phyloP scores from a whole-genome alignment of 2,888 invertebrate genomes.

The Balanococcus diminutus region DNA sequence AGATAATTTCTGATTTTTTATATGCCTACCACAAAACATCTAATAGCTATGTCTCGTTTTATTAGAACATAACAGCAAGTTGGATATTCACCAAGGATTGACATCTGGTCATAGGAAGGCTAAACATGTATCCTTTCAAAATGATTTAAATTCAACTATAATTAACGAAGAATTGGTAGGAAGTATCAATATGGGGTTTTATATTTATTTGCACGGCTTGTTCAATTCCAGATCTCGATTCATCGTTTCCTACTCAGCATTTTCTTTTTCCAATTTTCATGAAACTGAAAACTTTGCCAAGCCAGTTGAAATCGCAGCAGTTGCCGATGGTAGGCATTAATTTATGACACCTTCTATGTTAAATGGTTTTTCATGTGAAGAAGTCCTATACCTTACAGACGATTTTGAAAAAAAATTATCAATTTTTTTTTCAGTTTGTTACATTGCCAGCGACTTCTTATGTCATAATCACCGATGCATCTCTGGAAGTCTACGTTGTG shows the following conservation, averaged over 20 bases:
- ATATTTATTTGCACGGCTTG: slow-evolving; percentile 71
- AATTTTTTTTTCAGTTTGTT: slow-evolving; percentile 66
- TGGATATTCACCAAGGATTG: slow-evolving; percentile 71
- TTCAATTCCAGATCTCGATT: slow-evolving; percentile 70
- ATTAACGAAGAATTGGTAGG: slow-evolving; percentile 67
- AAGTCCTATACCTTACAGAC: too few species aligned
- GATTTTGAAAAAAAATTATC: not conserved
- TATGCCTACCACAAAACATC: not conserved
- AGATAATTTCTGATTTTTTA: not conserved
- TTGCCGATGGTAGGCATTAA: not conserved
- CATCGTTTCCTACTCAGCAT: slow-evolving; percentile 73
- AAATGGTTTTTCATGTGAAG: too few species aligned
- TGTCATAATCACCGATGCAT: slow-evolving; percentile 76
- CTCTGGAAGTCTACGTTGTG: slow-evolving; percentile 71
- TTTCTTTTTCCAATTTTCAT: slow-evolving; percentile 65
- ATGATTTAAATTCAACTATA: not conserved
- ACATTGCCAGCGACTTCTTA: slow-evolving; percentile 71
- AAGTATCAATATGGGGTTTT: slow-evolving; percentile 71
- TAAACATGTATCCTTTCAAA: slow-evolving; percentile 43
- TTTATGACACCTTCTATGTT: not conserved
- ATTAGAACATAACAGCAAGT: slow-evolving; percentile 61
- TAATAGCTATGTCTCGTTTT: too few species aligned
- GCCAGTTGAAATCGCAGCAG: not conserved
- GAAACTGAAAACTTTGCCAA: not conserved
- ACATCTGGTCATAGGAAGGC: slow-evolving; percentile 70